Base-by-base conservation (phyloP, 92 coral and sea anemone genomes). In the Phymanthus crucifer region DNA sequence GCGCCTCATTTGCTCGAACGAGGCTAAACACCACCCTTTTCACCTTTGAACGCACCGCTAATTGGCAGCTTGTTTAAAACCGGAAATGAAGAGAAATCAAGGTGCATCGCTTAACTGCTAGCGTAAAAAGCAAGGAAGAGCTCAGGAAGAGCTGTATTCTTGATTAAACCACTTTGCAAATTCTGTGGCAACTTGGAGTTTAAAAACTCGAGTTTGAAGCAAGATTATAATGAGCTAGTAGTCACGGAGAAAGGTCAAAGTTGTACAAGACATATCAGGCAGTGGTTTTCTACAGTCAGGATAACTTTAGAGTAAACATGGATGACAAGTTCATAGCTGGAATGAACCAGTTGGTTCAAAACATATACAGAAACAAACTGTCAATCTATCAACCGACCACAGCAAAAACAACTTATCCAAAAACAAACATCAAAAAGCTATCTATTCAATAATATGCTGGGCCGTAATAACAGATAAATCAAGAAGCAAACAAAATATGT, bases 51-150 rank as follows among this genome's bases (percentile, higher is more conserved):
- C 35, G 24, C 48, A 86, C 97, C 94, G 78, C 80, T 85, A 85
- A 92, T 81, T 90, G 94, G 86, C 94, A 82, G 85, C 66, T 56
- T 36, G 32, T 29, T 64, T 43, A 34, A 72, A 58, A 83, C 97
- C 94, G 97, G 97, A 92, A 90, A 92, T 92, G 97, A 84, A 87
- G 56, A 75, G 52, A 69, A 80, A 87, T 81, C 34, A 86, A 82
- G 48, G 78, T 61, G 68, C 34, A 61, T 24, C 19, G 34, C 26
- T 18, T 27, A 27, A 61, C 4, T n/a, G 26, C 68, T 6, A 61
- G 68, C 32, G 4, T 10, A 61, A 61, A 27, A 61, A 29, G 68
- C 48, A 61, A 61, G 68, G 5, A 12, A 61, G 34, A 24, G 12
- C 29, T 0, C 26, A 61, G 68, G 5, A 12, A 61, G 34, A 24